Evolutionary conservation across 2,888 invertebrate species (phyloP), one percentile per base, ranked within the genome.

Genomic region (Eupsilia transversa): DNA sequence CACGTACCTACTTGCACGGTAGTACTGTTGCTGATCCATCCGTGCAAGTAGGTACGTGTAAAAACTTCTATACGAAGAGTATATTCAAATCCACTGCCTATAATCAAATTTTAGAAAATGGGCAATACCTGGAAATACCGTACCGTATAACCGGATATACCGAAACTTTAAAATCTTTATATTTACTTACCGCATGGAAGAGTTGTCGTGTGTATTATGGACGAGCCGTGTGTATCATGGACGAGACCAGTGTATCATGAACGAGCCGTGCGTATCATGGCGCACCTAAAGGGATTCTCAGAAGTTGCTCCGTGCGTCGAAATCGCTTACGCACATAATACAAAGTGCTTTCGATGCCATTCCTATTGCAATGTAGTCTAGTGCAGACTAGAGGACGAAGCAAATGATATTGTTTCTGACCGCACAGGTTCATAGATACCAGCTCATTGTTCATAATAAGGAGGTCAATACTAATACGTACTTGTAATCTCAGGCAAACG

Each of bases 391-490:
- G 20, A 27, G 17, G 12, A 33, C 12, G 30, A 20, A 23, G 14
- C 30, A 35, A n/a, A 20, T 4, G 20, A 41, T 17, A 17, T 33
- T 35, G 12, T 71, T n/a, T 57, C 2, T 43, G 38, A 33, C 4
- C n/a, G 30, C 20, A 46, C 17, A 43, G 49, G 23, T 35, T 46
- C 56, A 49, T 64, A 63, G 41, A 7, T 17, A 17, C n/a, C 23
- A 46, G n/a, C 23, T 23, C 74, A 65, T 65, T 82, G 41, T 68
- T 67, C 68, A 67, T 20, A 85, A 33, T 81, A 86, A 60, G 17
- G 84, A 86, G 88, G 88, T 90, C 88, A 87, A 86, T 80, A 88
- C 78, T 87, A 87, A 89, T 85, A 85, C 20, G 5, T 27, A 49
- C 84, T 89, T 70, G 74, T 88, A 86, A 88, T 87, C 83, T 86